phyloP scores from a whole-genome alignment of 1,140 invertebrate genomes.

The Dreissena rostriformis region DNA sequence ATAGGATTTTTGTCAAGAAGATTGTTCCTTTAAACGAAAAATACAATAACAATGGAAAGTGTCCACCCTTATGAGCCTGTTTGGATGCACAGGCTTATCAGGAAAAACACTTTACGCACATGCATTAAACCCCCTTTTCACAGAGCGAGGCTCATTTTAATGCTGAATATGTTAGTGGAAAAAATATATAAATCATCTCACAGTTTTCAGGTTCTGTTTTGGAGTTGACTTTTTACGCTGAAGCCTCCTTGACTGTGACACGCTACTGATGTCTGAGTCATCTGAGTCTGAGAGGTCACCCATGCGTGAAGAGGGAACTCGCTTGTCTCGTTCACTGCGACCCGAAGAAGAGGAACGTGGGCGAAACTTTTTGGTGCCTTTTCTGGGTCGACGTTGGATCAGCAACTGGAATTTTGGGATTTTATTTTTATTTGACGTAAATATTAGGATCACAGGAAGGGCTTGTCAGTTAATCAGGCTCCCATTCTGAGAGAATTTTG shows the following conservation, averaged over 20 bases:
- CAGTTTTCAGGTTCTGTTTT: conserved; percentile 48
- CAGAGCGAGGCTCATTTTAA: too few relatives aligned
- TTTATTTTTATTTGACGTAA: too few relatives aligned
- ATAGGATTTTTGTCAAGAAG: too few relatives aligned
- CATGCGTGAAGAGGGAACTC: conserved; percentile 41
- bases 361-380: conserved; percentile 59
- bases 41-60: too few relatives aligned
- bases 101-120: too few relatives aligned
- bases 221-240: conserved; percentile 37
- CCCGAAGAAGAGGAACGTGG: conserved; percentile 14
- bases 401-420: conserved; percentile 63
- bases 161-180: not conserved
- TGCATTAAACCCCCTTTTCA: too few relatives aligned
- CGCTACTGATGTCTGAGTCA: conserved; percentile 55
- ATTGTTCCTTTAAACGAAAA: too few relatives aligned
- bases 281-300: conserved; percentile 49
- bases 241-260: conserved; percentile 34
- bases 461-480: too few relatives aligned
- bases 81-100: too few relatives aligned
- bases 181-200: conserved; percentile 15
- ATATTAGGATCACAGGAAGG: too few relatives aligned
- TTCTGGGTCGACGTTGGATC: conserved; percentile 71
- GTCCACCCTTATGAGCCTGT: too few relatives aligned
- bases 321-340: not conserved
- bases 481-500: too few relatives aligned